phyloP scores from a whole-genome alignment of 1,140 invertebrate species.

The Caenorhabditis tropicalis region DNA sequence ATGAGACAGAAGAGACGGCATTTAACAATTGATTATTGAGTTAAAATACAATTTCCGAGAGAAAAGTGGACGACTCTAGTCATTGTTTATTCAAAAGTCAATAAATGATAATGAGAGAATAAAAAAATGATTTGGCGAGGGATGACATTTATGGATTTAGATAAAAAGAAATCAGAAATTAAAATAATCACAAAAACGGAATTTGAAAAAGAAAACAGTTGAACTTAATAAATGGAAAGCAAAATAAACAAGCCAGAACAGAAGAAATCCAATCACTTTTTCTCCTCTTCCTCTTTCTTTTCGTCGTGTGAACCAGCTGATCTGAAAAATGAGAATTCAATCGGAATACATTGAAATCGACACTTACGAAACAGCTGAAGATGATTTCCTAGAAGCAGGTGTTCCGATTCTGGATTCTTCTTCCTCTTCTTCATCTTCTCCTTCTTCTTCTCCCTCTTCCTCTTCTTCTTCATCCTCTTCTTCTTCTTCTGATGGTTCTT shows the following conservation, averaged over 20 bases:
- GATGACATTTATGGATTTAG: too few relatives aligned
- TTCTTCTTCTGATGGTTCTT: neutral
- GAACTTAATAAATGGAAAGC: too few relatives aligned
- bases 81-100: neutral
- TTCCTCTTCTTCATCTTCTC: neutral
- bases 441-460: neutral
- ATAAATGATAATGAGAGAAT: neutral
- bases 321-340: neutral
- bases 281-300: neutral
- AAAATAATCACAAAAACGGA: too few relatives aligned
- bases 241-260: too few relatives aligned
- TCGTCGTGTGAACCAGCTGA: neutral
- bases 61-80: neutral
- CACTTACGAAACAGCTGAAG: slow-evolving; percentile 9
- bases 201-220: too few relatives aligned
- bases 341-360: too few relatives aligned
- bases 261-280: neutral
- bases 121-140: neutral
- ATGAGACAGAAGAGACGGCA: too few relatives aligned
- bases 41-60: too few relatives aligned
- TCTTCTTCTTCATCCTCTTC: neutral
- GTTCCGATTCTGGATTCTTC: neutral
- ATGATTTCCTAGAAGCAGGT: neutral
- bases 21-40: too few relatives aligned
- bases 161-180: too few relatives aligned